Base-by-base conservation (phyloP, 2,888 invertebrate genomes). In the Antitype chi region DNA sequence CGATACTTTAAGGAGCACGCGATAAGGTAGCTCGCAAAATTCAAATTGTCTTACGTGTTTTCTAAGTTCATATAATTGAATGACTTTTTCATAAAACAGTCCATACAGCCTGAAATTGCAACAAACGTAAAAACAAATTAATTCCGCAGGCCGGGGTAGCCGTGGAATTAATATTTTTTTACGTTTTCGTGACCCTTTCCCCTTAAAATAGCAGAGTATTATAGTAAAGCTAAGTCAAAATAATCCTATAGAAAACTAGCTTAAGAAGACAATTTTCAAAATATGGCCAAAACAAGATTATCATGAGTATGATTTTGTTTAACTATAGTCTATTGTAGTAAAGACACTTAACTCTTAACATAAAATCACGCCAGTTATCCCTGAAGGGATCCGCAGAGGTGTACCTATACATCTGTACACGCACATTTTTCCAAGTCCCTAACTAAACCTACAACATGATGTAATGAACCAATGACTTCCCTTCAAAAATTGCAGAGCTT, bases 401-500 rank as follows among this genome's bases (percentile, higher is more conserved):
- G 4, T 23, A 52, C 8, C 1, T n/a, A n/a, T n/a, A 11, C 32
- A 4, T 4, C 32, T 32, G n/a, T n/a, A 55, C n/a, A n/a, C 0
- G 23, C 53, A 53, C 23, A 53, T 53, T 23, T 23, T 8, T 23
- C 53, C 53, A 53, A n/a, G n/a, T n/a, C n/a, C n/a, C n/a, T n/a
- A n/a, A n/a, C n/a, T n/a, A n/a, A n/a, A n/a, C n/a, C n/a, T n/a
- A n/a, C n/a, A n/a, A n/a, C n/a, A n/a, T n/a, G n/a, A n/a, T n/a
- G 17, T n/a, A 63, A n/a, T n/a, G 7, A 60, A 60, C 15, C 17
- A 53, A 49, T 52, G 32, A 32, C n/a, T 28, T 62, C 1, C 25
- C n/a, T 70, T n/a, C 2, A 74, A 75, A 80, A 75, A 83, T n/a
- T 17, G 63, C 28, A 13, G 9, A 71, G 70, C 17, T 32, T 38